These are phyloP conservation scores for Eclectus roratus DNA, from an alignment of 2,113 vertebrate species.

Conservation along the genomic window DNA sequence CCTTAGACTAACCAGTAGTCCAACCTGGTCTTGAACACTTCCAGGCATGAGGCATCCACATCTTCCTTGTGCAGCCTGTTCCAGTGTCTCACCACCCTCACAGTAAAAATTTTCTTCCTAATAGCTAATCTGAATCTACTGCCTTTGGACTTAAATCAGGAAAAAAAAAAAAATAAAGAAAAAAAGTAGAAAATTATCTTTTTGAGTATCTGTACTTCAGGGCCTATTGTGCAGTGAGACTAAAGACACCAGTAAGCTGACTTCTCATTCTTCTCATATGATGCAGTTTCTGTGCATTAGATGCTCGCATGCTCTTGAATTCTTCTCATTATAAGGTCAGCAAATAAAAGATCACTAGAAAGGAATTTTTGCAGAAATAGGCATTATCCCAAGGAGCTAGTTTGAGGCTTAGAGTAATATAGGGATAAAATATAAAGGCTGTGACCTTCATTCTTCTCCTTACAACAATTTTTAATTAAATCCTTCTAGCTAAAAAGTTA, in stretches of 20 bases:
- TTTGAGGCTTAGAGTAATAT: conserved; percentile 53
- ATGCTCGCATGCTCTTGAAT: conserved; percentile 39
- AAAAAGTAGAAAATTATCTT: neutral
- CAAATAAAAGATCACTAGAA: conserved; percentile 54
- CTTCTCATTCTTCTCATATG: neutral
- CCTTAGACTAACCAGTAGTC: neutral
- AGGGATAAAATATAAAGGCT: conserved; percentile 56
- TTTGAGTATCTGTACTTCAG: neutral
- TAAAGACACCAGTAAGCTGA: neutral
- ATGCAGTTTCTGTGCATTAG: conserved; percentile 1
- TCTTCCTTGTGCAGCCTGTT: too few relatives aligned
- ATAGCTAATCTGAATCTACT: neutral
- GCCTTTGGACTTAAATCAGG: neutral
- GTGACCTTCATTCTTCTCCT: conserved; percentile 53
- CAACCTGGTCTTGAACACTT: too few relatives aligned
- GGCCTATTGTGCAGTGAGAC: neutral
- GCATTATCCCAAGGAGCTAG: conserved; percentile 56
- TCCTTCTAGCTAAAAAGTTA: conserved; percentile 41
- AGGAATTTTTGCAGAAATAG: conserved; percentile 54
- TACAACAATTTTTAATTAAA: conserved; percentile 61
- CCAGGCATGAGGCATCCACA: too few relatives aligned
- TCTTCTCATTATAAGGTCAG: conserved; percentile 38
- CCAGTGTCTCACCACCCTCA: neutral
- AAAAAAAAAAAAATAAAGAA: neutral
- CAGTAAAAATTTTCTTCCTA: neutral